Evolutionary conservation across 2,888 invertebrate species (phyloP), one percentile per base, ranked within the genome.

Genomic region (Yponomeuta cagnagella): DNA sequence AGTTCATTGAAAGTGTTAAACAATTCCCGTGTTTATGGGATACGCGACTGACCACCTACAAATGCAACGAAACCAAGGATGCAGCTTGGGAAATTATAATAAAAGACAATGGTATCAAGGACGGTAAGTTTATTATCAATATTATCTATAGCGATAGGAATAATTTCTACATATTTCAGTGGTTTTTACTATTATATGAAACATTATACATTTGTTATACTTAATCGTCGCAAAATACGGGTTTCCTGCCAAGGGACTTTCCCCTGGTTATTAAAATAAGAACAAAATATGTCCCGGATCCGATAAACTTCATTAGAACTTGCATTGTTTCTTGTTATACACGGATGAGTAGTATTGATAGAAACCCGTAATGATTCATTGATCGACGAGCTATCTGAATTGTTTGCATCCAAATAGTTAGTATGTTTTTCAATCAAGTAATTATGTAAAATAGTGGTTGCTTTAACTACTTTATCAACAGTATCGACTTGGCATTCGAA

Each of bases 381-480:
- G 58, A 58, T 58, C 58, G 58, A 58, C 58, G 58, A 58, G 58
- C 58, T 58, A 58, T 58, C 58, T 58, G 58, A 58, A 58, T 58
- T 58, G 58, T 58, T 58, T 58, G 58, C 58, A 58, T 58, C 58
- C 58, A 58, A 58, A 58, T 58, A 58, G 58, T 58, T 58, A 58
- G 58, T 58, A 58, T 58, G 58, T 58, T 58, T 58, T 58, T 58
- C 58, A 58, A 58, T 58, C 58, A 65, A 23, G 43, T 72, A 72
- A 65, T 74, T 71, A 73, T 72, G 72, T 71, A 74, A 74, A 71
- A 68, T 33, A 52, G 31, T 31, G 15, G 68, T 68, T 48, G 68
- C 73, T 72, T 75, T 75, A 71, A 74, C 66, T 58, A 75, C 72
- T 73, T 75, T 74, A 43, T 75, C 68, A 23, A 52, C 68, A 58